Percentiles rank a stretch among this genome's conserved stretches.
These are phyloP conservation scores for Willisornis vidua DNA, from an alignment of 2,113 vertebrate genomes.

Conservation along the genomic window DNA sequence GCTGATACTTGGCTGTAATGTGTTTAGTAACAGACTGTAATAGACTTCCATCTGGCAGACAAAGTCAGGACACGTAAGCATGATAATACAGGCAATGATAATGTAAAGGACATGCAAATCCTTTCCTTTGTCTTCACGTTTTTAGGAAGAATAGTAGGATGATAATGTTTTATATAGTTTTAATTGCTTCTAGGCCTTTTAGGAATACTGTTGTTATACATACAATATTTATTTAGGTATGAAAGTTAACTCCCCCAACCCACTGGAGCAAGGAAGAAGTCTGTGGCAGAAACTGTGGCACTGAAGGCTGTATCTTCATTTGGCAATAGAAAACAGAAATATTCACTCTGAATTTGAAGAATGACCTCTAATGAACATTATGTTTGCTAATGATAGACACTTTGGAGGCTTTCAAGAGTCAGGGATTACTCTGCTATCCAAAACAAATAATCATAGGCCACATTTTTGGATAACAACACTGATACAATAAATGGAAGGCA, in stretches of 20 bases:
- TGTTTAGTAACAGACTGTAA: no score
- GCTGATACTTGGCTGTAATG: neutral
- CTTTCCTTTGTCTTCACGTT: neutral
- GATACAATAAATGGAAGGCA: neutral
- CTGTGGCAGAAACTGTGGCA: neutral
- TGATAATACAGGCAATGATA: neutral
- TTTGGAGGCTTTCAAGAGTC: neutral
- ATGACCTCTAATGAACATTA: neutral
- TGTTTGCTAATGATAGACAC: neutral
- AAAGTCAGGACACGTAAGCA: neutral
- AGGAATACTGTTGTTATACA: neutral
- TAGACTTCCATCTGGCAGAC: neutral
- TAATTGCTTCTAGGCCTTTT: neutral
- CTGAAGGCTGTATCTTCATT: neutral
- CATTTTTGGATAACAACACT: neutral
- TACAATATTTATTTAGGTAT: neutral
- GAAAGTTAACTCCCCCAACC: neutral
- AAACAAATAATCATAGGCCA: slow-evolving; percentile 17
- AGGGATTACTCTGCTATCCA: neutral
- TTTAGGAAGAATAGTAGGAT: neutral
- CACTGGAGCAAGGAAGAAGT: neutral
- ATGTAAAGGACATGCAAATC: neutral
- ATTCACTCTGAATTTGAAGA: neutral
- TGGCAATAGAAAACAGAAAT: neutral
- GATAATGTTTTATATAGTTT: neutral